Conservation (phyloP, 2,113 vertebrate genomes). For the Ctenomys sociabilis region DNA sequence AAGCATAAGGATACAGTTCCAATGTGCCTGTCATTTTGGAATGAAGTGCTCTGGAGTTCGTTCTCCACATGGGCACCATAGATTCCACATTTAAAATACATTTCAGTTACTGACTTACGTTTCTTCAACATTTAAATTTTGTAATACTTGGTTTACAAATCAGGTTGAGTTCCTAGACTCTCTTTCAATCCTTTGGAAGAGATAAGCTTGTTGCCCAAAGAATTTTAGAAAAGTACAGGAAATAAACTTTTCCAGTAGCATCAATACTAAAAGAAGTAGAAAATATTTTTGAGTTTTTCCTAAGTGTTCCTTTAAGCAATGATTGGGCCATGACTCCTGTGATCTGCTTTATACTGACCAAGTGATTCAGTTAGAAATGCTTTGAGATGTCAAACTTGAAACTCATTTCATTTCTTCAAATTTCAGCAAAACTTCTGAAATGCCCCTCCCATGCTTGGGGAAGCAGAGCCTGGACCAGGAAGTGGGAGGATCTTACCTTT, state of each 20-base stretch:
- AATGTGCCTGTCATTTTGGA: background rate
- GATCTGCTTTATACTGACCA: constrained; percentile 45
- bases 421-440: constrained; percentile 60
- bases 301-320: constrained; percentile 46
- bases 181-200: background rate
- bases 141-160: constrained; percentile 10
- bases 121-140: background rate
- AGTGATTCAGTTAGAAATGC: constrained; percentile 59
- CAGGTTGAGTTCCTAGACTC: background rate
- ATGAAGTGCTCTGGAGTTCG: background rate
- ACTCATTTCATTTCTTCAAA: constrained; percentile 51
- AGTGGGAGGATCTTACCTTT: constrained; percentile 17
- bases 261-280: background rate
- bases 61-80: background rate
- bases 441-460: background rate
- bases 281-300: constrained; percentile 1
- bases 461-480: constrained; percentile 15
- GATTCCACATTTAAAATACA: constrained; percentile 3
- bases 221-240: constrained; percentile 32
- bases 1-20: background rate
- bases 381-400: constrained; percentile 40
- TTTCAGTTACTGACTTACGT: background rate
- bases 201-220: background rate
- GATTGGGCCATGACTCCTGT: constrained; percentile 46
- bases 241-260: constrained; percentile 28